These are phyloP conservation scores for Zelleria hepariella DNA, from an alignment of 2,888 invertebrate species.

Conservation along the genomic window DNA sequence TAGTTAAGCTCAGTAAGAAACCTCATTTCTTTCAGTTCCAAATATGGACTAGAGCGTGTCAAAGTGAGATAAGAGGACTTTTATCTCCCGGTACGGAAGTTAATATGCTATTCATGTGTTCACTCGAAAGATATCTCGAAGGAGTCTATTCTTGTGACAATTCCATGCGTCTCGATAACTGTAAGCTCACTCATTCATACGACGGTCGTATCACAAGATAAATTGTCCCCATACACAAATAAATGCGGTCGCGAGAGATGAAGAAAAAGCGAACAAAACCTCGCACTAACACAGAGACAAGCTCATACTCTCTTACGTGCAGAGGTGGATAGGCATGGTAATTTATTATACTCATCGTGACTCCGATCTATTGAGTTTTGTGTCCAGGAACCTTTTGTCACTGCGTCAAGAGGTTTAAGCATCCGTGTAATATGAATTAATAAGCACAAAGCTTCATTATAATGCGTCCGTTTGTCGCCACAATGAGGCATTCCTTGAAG, in stretches of 20 bases:
- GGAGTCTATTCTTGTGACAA: slow-evolving; percentile 23
- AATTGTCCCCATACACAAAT: slow-evolving; percentile 63
- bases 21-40: background rate
- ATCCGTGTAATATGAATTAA: slow-evolving; percentile 72
- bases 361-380: slow-evolving; percentile 64
- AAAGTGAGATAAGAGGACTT: background rate
- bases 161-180: slow-evolving; percentile 43
- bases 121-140: background rate
- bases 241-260: slow-evolving; percentile 47
- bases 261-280: slow-evolving; percentile 25
- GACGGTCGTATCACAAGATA: slow-evolving; percentile 58
- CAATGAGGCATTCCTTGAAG: slow-evolving; percentile 32
- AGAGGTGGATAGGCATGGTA: slow-evolving; percentile 49
- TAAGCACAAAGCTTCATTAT: slow-evolving; percentile 67
- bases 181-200: slow-evolving; percentile 62
- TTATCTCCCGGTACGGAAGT: background rate
- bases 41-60: background rate
- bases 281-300: slow-evolving; percentile 29
- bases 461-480: slow-evolving; percentile 62
- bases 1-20: too few species aligned
- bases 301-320: slow-evolving; percentile 13
- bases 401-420: slow-evolving; percentile 57
- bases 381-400: slow-evolving; percentile 58
- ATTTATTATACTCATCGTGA: slow-evolving; percentile 65
- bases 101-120: background rate